Percentiles rank a stretch among this genome's conserved stretches.
Evolutionary conservation across 2,113 vertebrate genomes (phyloP).

Genomic region (Menura novaehollandiae): DNA sequence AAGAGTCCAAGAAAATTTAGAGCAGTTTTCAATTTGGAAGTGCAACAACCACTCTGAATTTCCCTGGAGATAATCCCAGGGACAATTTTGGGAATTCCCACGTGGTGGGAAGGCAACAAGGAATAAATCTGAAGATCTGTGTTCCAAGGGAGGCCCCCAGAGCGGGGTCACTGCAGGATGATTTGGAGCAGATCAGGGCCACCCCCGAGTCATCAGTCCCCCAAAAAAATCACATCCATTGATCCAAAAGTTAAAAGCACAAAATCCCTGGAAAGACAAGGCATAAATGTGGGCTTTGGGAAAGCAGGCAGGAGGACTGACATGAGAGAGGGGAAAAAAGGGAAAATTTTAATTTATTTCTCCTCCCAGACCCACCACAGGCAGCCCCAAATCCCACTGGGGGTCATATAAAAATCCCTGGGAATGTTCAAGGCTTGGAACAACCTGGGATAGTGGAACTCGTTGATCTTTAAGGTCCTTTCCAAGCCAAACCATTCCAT

Average conservation of each 20-base stretch:
- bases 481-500: not conserved
- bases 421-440: not conserved
- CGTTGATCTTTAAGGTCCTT: not conserved
- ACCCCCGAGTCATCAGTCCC: not conserved
- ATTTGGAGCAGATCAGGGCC: not conserved
- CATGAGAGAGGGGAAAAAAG: not conserved
- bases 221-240: not conserved
- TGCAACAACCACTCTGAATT: rapidly evolving
- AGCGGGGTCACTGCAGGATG: not conserved
- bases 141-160: not conserved
- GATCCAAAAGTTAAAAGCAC: not conserved
- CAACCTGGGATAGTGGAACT: not conserved
- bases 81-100: too few relatives aligned
- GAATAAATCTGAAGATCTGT: not conserved
- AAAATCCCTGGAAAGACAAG: not conserved
- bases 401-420: not conserved
- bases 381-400: not conserved
- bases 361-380: not conserved
- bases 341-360: not conserved
- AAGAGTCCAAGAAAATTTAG: not conserved
- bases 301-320: not conserved
- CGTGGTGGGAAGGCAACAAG: not conserved
- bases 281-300: not conserved
- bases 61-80: not conserved
- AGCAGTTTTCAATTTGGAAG: not conserved